Evolutionary conservation across 1,140 invertebrate species (phyloP).

Genomic region (Aphis craccivora): DNA sequence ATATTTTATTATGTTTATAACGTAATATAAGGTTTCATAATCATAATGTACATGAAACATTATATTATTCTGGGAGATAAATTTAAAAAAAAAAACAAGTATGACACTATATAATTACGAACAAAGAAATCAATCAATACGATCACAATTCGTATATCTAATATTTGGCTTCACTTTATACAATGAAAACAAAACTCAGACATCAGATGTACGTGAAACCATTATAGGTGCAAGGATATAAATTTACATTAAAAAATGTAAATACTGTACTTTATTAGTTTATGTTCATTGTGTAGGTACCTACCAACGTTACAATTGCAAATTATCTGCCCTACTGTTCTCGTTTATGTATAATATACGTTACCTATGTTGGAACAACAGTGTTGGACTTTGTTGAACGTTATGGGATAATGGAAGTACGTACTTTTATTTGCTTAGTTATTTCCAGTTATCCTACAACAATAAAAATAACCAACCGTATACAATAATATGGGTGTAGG

Average conservation of each 20-base stretch:
- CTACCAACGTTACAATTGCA: background rate
- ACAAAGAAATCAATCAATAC: background rate
- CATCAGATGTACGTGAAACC: background rate
- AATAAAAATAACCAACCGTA: background rate
- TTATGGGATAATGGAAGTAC: background rate
- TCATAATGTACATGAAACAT: background rate
- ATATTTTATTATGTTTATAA: background rate
- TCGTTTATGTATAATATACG: background rate
- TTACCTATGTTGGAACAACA: background rate
- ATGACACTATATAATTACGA: background rate
- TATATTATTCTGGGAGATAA: background rate
- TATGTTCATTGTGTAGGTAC: background rate
- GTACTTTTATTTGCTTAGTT: background rate
- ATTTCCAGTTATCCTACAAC: background rate
- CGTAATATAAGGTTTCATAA: background rate
- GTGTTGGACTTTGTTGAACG: background rate
- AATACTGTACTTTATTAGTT: background rate
- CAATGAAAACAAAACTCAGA: background rate
- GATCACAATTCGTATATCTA: background rate
- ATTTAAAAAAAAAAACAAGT: background rate
- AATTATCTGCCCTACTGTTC: background rate
- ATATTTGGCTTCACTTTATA: background rate
- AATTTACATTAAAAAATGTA: background rate
- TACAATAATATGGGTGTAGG: background rate
- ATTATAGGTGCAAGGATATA: background rate